A percentile compares a stretch with the other conserved stretches of the same genome.
These are phyloP conservation scores for Myiothlypis chrysogaster DNA, from an alignment of 2,797 vertebrate species.

Conservation along the genomic window DNA sequence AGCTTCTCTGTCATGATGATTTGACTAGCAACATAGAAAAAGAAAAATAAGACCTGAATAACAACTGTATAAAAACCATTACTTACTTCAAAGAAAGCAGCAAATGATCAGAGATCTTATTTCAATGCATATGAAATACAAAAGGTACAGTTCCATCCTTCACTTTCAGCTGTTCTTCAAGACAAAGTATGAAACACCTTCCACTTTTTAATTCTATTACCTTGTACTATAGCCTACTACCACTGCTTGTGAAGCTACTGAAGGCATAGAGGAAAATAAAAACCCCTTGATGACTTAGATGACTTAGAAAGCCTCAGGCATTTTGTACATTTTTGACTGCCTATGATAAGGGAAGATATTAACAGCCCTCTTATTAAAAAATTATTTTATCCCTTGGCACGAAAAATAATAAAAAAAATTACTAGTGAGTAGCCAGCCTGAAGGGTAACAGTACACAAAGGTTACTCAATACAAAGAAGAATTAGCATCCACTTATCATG, in stretches of 20 bases:
- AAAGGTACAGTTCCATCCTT: not conserved
- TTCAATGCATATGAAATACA: not conserved
- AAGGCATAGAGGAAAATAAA: not conserved
- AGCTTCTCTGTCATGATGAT: not conserved
- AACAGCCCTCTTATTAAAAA: not conserved
- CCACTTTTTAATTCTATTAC: not conserved
- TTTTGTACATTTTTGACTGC: not conserved
- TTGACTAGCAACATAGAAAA: not conserved
- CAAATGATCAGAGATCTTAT: not conserved
- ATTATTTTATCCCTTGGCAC: not conserved
- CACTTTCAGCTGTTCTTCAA: not conserved
- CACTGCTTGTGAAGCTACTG: not conserved
- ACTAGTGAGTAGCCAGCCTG: not conserved
- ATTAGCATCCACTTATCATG: not conserved
- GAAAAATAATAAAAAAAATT: not conserved
- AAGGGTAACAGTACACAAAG: not conserved
- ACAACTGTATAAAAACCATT: not conserved
- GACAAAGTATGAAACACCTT: not conserved
- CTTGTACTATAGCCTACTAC: not conserved
- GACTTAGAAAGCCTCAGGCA: not conserved
- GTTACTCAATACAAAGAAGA: not conserved
- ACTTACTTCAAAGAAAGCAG: not conserved
- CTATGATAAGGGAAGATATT: not conserved
- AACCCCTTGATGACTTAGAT: not conserved
- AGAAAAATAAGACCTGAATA: not conserved